Evolutionary conservation across 2,113 vertebrate genomes (phyloP), one percentile per base, ranked within the genome.

Genomic region (Entelurus aequoreus): DNA sequence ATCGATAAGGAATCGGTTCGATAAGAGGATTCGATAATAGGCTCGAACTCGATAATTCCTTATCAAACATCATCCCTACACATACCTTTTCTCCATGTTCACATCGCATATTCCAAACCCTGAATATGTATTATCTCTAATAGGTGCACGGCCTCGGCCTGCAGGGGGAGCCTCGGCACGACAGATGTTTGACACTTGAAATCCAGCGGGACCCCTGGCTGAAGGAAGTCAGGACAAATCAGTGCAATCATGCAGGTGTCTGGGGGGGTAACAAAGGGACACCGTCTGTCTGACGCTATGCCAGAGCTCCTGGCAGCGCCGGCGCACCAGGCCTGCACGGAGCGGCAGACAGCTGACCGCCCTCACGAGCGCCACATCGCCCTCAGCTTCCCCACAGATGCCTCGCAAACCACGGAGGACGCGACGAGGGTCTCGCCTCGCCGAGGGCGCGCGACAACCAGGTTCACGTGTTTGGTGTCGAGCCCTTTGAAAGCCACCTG

Each of bases 121-220:
- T 37, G 47, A 57, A 62, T 48, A 67, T 66, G 46, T 68, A 63
- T 62, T 65, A 3, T 28, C 57, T 54, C 21, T 48, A 47, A 16
- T 62, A 49, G 53, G 57, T 48, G 58, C 52, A 54, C 54, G 49
- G 48, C 74, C 74, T 81, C 68, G 74, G 58, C 71, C 55, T 15
- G 65, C 59, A 47, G 37, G 62, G 66, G 69, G 21, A 54, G 68
- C 63, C 68, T 63, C 67, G 51, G 67, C 60, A 57, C 84, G 86
- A 85, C 88, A 92, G 85, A 91, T 90, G 87, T 82, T 85, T 84
- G 87, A 82, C 78, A 84, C 81, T 80, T 74, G 67, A 79, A 84
- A 82, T 86, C 81, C 83, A 74, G 67, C 9, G 72, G 79, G 86
- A 84, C 70, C 76, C 66, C 60, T 42, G 69, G 67, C 74, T 68